Evolutionary conservation across 2,113 vertebrate species (phyloP).

Genomic region (Anseranas semipalmata): DNA sequence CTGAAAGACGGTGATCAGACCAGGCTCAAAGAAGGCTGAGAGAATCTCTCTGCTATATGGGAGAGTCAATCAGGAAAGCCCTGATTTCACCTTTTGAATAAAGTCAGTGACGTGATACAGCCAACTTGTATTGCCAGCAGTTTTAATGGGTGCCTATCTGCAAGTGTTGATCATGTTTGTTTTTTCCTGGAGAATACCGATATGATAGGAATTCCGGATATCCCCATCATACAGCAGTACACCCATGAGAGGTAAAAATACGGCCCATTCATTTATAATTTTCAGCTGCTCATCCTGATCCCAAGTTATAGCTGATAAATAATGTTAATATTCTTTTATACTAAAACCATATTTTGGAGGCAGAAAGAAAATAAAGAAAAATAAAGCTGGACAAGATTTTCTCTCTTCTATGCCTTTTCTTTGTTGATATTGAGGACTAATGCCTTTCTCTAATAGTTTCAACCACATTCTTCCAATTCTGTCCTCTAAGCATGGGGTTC

Average conservation of each 20-base stretch:
- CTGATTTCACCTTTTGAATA: neutral
- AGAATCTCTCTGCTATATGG: neutral
- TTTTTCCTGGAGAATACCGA: neutral
- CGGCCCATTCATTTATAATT: accelerated
- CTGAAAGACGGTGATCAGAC: neutral
- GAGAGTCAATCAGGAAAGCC: neutral
- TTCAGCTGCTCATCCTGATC: neutral
- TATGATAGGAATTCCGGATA: neutral
- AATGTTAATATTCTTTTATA: neutral
- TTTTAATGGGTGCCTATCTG: neutral
- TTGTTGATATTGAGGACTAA: neutral
- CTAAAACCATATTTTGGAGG: neutral
- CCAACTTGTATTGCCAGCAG: neutral
- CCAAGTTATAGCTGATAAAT: neutral
- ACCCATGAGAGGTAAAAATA: neutral
- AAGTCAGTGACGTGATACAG: neutral
- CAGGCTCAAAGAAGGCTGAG: neutral
- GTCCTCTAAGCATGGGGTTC: neutral
- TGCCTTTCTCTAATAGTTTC: neutral
- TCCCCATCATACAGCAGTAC: neutral
- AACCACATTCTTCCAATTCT: neutral
- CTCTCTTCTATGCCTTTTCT: neutral
- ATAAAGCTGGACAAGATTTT: neutral
- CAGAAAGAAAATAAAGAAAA: neutral
- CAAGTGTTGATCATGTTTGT: neutral